These are phyloP conservation scores for Tragelaphus imberbis DNA, from an alignment of 2,113 vertebrate species.

Conservation along the genomic window DNA sequence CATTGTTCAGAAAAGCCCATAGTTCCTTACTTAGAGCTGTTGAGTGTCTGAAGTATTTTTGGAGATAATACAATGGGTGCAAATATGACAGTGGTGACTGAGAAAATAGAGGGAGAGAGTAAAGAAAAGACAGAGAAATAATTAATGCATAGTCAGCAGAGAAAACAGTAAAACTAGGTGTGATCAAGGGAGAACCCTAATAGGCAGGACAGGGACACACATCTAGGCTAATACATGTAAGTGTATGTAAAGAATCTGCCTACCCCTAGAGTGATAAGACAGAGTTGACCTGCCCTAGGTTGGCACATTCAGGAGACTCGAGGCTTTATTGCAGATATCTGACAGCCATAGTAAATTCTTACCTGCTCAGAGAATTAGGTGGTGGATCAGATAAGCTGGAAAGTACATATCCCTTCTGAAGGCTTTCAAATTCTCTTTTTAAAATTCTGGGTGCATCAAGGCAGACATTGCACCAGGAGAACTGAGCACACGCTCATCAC, in stretches of 20 bases:
- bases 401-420: neutral
- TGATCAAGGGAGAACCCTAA: neutral
- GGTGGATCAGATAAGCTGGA: neutral
- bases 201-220: neutral
- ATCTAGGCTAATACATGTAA: no score
- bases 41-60: conserved; percentile 10
- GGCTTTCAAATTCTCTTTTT: neutral
- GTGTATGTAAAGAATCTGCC: neutral
- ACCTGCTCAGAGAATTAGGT: neutral
- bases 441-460: neutral
- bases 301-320: neutral
- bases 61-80: neutral
- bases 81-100: neutral
- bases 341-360: neutral
- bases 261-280: neutral
- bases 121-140: neutral
- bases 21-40: neutral
- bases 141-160: neutral
- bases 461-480: neutral
- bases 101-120: neutral
- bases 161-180: neutral
- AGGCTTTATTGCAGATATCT: neutral
- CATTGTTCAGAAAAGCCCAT: neutral
- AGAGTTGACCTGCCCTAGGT: neutral
- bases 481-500: neutral